Evolutionary conservation across 2,888 invertebrate species (phyloP), one percentile per base, ranked within the genome.

Genomic region (Tipula confusa): DNA sequence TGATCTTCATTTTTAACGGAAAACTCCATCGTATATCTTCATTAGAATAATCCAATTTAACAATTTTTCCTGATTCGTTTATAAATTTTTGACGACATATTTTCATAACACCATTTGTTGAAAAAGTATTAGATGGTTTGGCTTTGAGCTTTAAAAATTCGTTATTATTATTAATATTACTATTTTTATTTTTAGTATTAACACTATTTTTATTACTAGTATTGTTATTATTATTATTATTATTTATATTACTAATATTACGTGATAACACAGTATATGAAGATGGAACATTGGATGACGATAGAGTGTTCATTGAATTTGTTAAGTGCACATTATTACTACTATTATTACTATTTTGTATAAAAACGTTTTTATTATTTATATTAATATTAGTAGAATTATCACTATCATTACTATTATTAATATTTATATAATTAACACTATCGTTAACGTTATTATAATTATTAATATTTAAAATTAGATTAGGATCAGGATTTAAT

Each of bases 251-350:
- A 64, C 24, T 64, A 9, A 64, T 64, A 24, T 64, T 64, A 64
- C 64, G 64, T 64, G 64, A 64, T 24, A 64, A 64, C 24, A 64
- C 24, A 64, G 24, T 64, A 24, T 24, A 48, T 7, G 48, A 48
- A 18, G 48, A 18, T 18, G 64, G 64, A 24, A 64, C 24, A 9
- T 13, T 64, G 24, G 24, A 64, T 64, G 64, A 64, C 9, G 64
- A 18, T 9, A 64, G 64, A 11, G 64, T 64, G 64, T 64, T 64
- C 24, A 64, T 9, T 18, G 64, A 64, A 64, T 64, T 64, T 64
- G 24, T 64, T 64, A 64, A 64, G 64, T 64, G 64, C 64, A 82
- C 43, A 83, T 79, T 43, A 33, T 82, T 82, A 64, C 79, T 82
- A 82, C 36, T 82, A 4, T n/a, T 82, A 36, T 82, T 80, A 64